Base-by-base conservation (phyloP, 2,888 invertebrate genomes). In the Drosophila acutilabella region DNA sequence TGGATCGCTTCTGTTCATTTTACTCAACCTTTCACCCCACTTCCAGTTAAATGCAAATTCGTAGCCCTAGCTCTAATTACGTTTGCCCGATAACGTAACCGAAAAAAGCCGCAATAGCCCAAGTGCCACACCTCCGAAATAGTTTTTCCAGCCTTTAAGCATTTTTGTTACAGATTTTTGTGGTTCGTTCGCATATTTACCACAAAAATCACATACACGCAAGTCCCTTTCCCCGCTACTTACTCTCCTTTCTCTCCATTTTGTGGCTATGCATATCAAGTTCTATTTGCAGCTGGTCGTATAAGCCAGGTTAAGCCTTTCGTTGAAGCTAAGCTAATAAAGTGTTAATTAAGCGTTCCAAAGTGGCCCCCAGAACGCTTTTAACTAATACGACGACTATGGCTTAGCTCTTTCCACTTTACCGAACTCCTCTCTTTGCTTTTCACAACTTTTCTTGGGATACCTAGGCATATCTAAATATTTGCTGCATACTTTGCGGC, bases 141-240 rank as follows among this genome's bases (percentile, higher is more conserved):
- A 80, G 80, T 80, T 80, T 84, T 80, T 84, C 80, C 85, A 84
- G 81, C 81, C 85, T 80, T 80, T 80, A 84, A 74, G 66, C 85
- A 80, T 74, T 84, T 84, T 68, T 59, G 78, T 81, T 67, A 78
- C 65, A 78, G 80, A 84, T 84, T 80, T 80, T 74, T 80, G 81
- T 48, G 80, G 80, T 71, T 67, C 44, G 51, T 56, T 73, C 48
- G 69, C 83, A 83, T 79, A 83, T 79, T 80, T 80, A 72, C 77
- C 83, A 54, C 83, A 80, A 76, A 76, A 60, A 72, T 69, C 68
- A 65, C 76, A 71, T 64, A 71, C 64, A 64, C 56, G 41, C 59
- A 51, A 64, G 64, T 48, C 41, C 42, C 54, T 40, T 42, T 36
- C 13, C 13, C 38, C 33, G 11, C 16, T 13, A 16, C 5, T 3